phyloP scores from a whole-genome alignment of 1,140 invertebrate species.

The Chelonus insularis region DNA sequence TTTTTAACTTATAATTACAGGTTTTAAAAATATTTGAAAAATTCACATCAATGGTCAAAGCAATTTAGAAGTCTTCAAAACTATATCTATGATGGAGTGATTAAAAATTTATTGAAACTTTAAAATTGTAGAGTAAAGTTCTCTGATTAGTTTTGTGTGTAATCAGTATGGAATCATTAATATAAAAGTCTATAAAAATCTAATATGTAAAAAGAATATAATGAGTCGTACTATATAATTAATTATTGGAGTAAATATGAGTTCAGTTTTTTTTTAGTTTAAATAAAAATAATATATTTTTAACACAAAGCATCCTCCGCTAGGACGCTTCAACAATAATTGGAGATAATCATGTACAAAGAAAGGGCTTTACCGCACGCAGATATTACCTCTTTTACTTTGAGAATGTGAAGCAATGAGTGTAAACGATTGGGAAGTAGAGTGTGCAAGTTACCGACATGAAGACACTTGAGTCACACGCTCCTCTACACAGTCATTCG shows the following conservation, averaged over 20 bases:
- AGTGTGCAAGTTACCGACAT: slow-evolving; percentile 30
- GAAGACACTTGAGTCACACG: slow-evolving; percentile 32
- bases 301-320: neutral
- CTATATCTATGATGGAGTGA: too few species aligned
- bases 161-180: too few species aligned
- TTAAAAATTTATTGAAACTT: too few species aligned
- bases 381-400: slow-evolving; percentile 8
- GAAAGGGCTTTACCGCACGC: neutral
- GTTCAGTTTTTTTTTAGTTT: neutral
- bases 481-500: slow-evolving; percentile 1
- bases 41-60: too few species aligned
- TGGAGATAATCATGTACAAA: neutral
- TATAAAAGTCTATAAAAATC: too few species aligned
- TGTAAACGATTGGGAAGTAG: slow-evolving; percentile 38
- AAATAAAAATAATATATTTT: slow-evolving; percentile 9
- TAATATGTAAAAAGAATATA: too few species aligned
- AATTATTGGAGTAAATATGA: neutral
- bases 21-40: too few species aligned
- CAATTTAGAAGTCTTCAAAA: too few species aligned
- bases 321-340: neutral
- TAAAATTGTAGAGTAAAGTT: too few species aligned
- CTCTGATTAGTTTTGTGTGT: too few species aligned
- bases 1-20: too few species aligned
- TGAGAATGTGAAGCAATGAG: slow-evolving; percentile 14
- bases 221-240: neutral